Percentiles rank a stretch among this genome's conserved stretches.
Conservation (phyloP, 2,113 vertebrate species). For the Donacobius atricapilla region DNA sequence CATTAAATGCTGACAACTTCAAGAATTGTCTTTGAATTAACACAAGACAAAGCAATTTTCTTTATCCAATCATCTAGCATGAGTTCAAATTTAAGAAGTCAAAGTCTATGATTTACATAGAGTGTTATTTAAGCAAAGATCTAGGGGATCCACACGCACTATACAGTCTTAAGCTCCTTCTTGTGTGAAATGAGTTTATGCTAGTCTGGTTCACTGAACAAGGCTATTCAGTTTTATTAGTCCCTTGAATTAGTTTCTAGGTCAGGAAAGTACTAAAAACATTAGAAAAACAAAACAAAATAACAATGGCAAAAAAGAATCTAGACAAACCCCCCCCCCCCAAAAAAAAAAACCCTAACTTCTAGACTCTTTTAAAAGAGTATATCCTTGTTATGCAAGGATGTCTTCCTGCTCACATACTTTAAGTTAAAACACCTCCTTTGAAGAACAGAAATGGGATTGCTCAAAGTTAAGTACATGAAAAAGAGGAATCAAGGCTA, state of each 20-base stretch:
- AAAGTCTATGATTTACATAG: neutral
- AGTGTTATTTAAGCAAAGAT: neutral
- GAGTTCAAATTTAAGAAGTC: neutral
- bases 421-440: neutral
- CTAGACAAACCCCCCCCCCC: too few relatives aligned
- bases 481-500: slow-evolving; percentile 18
- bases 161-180: neutral
- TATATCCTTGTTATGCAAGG: neutral
- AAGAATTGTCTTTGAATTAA: neutral
- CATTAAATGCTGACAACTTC: neutral
- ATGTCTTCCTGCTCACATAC: neutral
- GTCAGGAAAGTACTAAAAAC: neutral
- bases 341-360: too few relatives aligned
- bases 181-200: slow-evolving; percentile 16
- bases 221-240: neutral
- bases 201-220: neutral
- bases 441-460: slow-evolving; percentile 6
- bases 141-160: neutral
- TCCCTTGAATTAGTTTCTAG: slow-evolving; percentile 6
- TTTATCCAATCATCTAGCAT: neutral
- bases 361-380: neutral
- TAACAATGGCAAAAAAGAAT: neutral
- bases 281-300: neutral
- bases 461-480: neutral
- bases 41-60: neutral